phyloP scores from a whole-genome alignment of 2,797 vertebrate genomes.

The Muraenolepis orangiensis region DNA sequence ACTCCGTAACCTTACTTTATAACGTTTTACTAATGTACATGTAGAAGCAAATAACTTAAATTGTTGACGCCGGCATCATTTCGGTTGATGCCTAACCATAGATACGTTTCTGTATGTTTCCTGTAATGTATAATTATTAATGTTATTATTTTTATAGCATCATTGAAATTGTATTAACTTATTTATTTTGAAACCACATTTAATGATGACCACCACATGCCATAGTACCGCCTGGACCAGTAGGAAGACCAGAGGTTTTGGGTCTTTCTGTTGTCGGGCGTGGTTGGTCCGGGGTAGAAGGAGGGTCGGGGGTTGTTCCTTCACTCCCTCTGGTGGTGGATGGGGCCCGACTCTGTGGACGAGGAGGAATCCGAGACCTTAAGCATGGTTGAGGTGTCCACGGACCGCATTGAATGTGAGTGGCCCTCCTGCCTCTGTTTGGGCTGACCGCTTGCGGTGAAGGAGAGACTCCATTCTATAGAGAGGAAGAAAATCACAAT shows the following conservation, averaged over 20 bases:
- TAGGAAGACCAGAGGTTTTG: too few species aligned
- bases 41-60: background rate
- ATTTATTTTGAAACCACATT: too few species aligned
- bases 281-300: too few species aligned
- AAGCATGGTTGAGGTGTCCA: constrained; percentile 59
- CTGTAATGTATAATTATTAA: too few species aligned
- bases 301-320: background rate
- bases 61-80: too few species aligned
- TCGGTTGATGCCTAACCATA: background rate
- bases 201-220: too few species aligned
- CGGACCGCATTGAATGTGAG: constrained; percentile 58
- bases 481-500: constrained; percentile 17
- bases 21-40: background rate
- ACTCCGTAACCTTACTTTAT: background rate
- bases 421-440: constrained; percentile 54
- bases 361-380: constrained; percentile 59
- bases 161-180: too few species aligned
- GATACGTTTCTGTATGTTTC: too few species aligned
- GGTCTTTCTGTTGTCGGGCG: too few species aligned
- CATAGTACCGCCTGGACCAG: background rate
- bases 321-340: constrained; percentile 43
- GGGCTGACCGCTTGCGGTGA: constrained; percentile 33
- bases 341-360: constrained; percentile 14
- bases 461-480: constrained; percentile 77
- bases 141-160: too few species aligned